Base-by-base conservation (phyloP, 2,797 vertebrate genomes). In the Typhlichthys subterraneus region DNA sequence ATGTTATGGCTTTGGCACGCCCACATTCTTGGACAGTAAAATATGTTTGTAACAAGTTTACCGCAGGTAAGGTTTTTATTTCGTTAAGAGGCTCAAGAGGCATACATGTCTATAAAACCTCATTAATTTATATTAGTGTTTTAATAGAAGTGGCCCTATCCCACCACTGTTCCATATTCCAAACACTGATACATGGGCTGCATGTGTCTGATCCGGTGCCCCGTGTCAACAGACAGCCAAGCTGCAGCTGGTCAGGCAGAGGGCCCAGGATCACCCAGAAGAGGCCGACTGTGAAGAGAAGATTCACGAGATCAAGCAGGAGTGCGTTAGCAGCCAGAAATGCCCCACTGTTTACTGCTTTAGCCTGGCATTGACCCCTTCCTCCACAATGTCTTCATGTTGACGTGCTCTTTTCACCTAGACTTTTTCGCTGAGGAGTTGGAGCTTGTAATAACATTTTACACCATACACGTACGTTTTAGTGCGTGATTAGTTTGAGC, bases 171-270 rank as follows among this genome's bases (percentile, higher is more conserved):
- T 76, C 73, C 59, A 54, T 59, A 23, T 69, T 71, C 74, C 15
- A 29, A 33, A 51, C 11, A 4, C 71, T 69, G 72, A 82, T 79
- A 64, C 75, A 76, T 83, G 79, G 57, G 75, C 80, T 77, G 70
- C 75, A 80, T 79, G 76, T 82, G 84, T 89, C 67, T 65, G 76
- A 72, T 83, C 71, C 72, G 65, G 67, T 86, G 66, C 76, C 57
- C 63, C 71, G 73, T 83, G 64, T 75, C 72, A 3, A n/a, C 89
- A 99, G 97, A 97, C 95, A 1, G 96, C 95, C 1, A 93, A 92
- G 87, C 90, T 98, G 77, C 97, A 98, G 89, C 89, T 98, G 85
- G 93, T 92, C 52, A 92, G 85, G 82, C 95, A 97, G 88, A 90
- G 66, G 63, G 92, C 80, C 0, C 93, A 95, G 88, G 95, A 97